A percentile compares a stretch with the other conserved stretches of the same genome.
phyloP scores from a whole-genome alignment of 2,888 invertebrate species.

The Podabrus alpinus region DNA sequence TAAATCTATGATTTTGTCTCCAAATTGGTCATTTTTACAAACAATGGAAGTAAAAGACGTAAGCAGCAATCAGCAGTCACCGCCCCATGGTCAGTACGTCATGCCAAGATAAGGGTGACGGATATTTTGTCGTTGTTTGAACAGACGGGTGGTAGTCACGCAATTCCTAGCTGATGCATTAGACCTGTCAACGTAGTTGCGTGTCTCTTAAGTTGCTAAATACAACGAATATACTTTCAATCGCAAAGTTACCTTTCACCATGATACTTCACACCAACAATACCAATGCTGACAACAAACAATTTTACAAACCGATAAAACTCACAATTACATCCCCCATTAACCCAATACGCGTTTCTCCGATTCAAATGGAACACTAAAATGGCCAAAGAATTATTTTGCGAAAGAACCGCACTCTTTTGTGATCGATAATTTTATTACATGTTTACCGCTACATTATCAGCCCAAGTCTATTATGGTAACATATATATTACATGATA shows the following conservation, averaged over 20 bases:
- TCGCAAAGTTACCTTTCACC: conserved; percentile 20
- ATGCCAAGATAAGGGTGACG: conserved; percentile 33
- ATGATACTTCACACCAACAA: conserved; percentile 20
- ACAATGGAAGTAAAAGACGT: conserved; percentile 7
- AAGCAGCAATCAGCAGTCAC: conserved; percentile 27
- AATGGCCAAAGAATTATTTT: neutral
- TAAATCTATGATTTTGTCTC: neutral
- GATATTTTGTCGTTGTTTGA: conserved; percentile 33
- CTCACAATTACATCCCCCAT: neutral
- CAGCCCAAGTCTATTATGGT: neutral
- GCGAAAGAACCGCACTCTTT: neutral
- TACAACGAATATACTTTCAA: conserved; percentile 24
- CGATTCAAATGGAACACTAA: neutral
- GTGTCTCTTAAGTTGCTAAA: conserved; percentile 22
- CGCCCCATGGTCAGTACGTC: conserved; percentile 26
- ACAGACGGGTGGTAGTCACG: conserved; percentile 30
- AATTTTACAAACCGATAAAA: neutral
- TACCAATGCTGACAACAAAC: conserved; percentile 13
- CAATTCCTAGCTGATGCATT: conserved; percentile 26
- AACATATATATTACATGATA: neutral
- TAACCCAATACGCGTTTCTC: neutral
- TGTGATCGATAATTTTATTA: neutral
- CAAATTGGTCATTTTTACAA: neutral
- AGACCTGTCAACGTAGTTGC: conserved; percentile 28
- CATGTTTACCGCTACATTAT: neutral